Percentiles rank a stretch among this genome's conserved stretches.
Conservation (phyloP, 2,113 vertebrate species). For the Corythornis madagascariensis region DNA sequence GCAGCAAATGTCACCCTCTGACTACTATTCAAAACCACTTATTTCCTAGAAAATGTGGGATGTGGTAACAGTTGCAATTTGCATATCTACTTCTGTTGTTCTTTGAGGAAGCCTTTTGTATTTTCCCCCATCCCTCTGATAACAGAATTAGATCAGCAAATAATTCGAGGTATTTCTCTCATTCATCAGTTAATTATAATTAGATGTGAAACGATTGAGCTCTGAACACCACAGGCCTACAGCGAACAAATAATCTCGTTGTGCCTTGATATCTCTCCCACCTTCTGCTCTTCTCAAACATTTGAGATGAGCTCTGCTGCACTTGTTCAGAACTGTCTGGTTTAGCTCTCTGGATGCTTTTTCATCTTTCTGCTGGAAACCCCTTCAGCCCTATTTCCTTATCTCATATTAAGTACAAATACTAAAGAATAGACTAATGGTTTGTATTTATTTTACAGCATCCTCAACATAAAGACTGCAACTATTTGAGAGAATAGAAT, state of each 20-base stretch:
- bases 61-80: not conserved
- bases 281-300: not conserved
- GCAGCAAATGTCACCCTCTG: not conserved
- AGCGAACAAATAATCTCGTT: not conserved
- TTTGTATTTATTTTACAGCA: not conserved
- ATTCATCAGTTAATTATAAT: not conserved
- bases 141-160: not conserved
- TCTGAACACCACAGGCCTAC: not conserved
- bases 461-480: not conserved
- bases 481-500: not conserved
- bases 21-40: not conserved
- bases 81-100: not conserved
- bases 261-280: not conserved
- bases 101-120: not conserved
- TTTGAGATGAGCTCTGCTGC: not conserved
- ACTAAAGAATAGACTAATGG: not conserved
- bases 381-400: not conserved
- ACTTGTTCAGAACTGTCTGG: not conserved
- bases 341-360: not conserved
- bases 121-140: not conserved
- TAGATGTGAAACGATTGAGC: not conserved
- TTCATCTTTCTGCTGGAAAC: not conserved
- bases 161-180: not conserved
- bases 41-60: constrained; percentile 29
- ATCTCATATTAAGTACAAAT: not conserved